Conservation (phyloP, 2,113 vertebrate species). For the Tichodroma muraria region DNA sequence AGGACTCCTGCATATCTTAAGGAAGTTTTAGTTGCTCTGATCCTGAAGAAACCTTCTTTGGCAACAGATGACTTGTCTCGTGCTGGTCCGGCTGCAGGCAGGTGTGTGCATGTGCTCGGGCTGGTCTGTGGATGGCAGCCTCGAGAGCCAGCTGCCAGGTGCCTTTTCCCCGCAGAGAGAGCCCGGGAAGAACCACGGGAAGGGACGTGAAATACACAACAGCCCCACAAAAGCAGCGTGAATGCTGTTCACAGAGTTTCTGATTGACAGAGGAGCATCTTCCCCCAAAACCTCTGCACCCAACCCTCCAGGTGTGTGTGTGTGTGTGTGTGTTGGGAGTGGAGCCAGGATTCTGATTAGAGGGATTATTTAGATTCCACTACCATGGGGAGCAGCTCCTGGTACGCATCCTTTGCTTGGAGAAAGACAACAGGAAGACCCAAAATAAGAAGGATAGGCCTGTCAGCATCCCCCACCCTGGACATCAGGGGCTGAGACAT, state of each 20-base stretch:
- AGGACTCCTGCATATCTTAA: slow-evolving; percentile 13
- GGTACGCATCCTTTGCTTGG: neutral
- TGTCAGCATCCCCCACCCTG: neutral
- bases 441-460: neutral
- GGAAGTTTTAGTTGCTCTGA: neutral
- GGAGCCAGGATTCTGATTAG: neutral
- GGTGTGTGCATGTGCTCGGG: neutral
- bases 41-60: neutral
- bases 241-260: neutral
- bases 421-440: neutral
- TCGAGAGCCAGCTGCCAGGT: neutral
- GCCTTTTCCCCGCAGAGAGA: neutral
- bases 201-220: neutral
- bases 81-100: neutral
- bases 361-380: slow-evolving; percentile 9
- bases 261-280: neutral
- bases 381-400: neutral
- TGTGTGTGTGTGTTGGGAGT: neutral
- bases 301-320: neutral
- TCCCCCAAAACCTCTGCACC: neutral
- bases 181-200: neutral
- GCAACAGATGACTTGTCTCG: neutral
- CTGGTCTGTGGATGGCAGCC: slow-evolving; percentile 38
- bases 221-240: neutral
- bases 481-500: neutral